Conservation (phyloP, 2,113 vertebrate species). For the Anguilla japonica region DNA sequence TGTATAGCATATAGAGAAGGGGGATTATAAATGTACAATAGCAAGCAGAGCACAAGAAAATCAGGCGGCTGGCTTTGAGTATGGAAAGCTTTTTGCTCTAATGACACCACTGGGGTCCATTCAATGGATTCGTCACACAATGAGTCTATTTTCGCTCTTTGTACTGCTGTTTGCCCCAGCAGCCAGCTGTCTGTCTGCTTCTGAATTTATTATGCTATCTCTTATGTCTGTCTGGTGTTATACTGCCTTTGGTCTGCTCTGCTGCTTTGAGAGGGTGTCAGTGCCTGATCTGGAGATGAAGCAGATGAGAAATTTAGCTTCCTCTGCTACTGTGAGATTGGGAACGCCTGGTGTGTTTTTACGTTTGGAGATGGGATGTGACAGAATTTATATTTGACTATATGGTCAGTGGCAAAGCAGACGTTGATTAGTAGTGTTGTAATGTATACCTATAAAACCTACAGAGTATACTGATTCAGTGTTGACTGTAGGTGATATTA, state of each 20-base stretch:
- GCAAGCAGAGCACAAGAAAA: not conserved
- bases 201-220: not conserved
- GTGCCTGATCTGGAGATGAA: not conserved
- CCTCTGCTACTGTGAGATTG: not conserved
- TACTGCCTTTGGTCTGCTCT: not conserved
- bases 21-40: slow-evolving; percentile 4
- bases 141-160: not conserved
- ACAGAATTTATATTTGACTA: not conserved
- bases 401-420: not conserved
- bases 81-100: not conserved
- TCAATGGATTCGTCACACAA: not conserved
- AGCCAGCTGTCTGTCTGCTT: not conserved
- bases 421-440: too few relatives aligned
- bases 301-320: not conserved
- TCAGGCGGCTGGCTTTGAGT: not conserved
- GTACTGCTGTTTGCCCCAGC: not conserved
- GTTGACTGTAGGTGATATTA: not conserved
- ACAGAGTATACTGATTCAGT: not conserved
- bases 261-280: not conserved
- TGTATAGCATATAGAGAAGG: slow-evolving; percentile 6
- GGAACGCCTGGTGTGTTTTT: not conserved
- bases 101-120: not conserved
- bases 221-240: not conserved
- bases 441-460: too few relatives aligned
- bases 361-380: not conserved